These are phyloP conservation scores for Hypomesus transpacificus DNA, from an alignment of 2,113 vertebrate genomes.

Conservation along the genomic window DNA sequence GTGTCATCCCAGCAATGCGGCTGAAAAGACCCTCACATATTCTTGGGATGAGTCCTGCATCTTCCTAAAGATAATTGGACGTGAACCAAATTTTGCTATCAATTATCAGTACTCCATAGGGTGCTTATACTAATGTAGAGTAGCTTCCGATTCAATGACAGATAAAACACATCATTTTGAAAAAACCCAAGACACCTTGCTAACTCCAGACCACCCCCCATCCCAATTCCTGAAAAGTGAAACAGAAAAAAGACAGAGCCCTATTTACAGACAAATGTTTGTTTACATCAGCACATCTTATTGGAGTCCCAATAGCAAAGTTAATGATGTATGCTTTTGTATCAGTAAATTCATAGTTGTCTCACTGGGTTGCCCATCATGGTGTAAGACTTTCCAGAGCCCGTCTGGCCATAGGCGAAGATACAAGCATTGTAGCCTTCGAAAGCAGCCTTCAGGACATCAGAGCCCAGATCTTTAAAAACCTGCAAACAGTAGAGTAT, in stretches of 20 bases:
- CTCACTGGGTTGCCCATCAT: constrained; percentile 95
- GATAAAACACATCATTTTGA: not conserved
- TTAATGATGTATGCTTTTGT: not conserved
- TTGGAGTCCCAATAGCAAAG: not conserved
- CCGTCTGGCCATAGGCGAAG: constrained; percentile 95
- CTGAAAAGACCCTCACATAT: constrained; percentile 95
- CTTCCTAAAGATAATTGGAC: constrained; percentile 69
- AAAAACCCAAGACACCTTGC: too few relatives aligned
- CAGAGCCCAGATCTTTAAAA: constrained; percentile 87
- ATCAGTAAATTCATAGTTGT: constrained; percentile 6
- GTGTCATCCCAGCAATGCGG: constrained; percentile 78
- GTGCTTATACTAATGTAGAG: not conserved
- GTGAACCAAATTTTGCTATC: not conserved
- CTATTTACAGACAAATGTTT: not conserved
- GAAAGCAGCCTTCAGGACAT: constrained; percentile 91
- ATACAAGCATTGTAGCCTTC: constrained; percentile 97
- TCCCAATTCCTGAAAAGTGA: too few relatives aligned
- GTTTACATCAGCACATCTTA: not conserved
- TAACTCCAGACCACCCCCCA: too few relatives aligned
- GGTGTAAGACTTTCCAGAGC: constrained; percentile 96
- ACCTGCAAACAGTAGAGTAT: constrained; percentile 70
- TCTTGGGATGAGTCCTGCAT: constrained; percentile 90
- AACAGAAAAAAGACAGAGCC: not conserved
- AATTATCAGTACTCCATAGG: not conserved
- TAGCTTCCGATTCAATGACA: not conserved